A percentile compares a stretch with the other conserved stretches of the same genome.
These are phyloP conservation scores for Caradrina clavipalpis DNA, from an alignment of 2,888 invertebrate genomes.

Conservation along the genomic window DNA sequence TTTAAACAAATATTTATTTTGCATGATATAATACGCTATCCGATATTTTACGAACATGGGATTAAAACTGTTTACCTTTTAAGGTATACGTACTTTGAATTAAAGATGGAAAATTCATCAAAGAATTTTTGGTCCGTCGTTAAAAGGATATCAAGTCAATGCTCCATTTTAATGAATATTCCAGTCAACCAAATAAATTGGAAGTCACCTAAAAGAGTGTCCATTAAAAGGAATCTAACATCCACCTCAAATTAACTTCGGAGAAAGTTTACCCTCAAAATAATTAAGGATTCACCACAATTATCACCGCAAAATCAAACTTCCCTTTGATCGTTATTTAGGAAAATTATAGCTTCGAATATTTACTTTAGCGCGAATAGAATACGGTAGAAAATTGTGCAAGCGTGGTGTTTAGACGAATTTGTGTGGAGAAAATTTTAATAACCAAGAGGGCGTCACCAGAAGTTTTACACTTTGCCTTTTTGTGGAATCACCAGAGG, in stretches of 20 bases:
- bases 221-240: constrained; percentile 89
- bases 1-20: constrained; percentile 75
- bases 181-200: constrained; percentile 88
- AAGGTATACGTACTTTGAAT: constrained; percentile 52
- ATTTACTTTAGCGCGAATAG: constrained; percentile 70
- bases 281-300: constrained; percentile 91
- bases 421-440: constrained; percentile 85
- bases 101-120: constrained; percentile 70
- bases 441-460: constrained; percentile 84
- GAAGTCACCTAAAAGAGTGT: constrained; percentile 88
- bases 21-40: constrained; percentile 62
- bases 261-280: constrained; percentile 90
- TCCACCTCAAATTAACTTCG: constrained; percentile 88
- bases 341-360: constrained; percentile 69
- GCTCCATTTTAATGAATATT: constrained; percentile 86
- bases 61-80: constrained; percentile 62
- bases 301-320: constrained; percentile 90
- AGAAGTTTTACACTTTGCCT: constrained; percentile 87
- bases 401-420: constrained; percentile 71
- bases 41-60: constrained; percentile 58
- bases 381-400: constrained; percentile 74
- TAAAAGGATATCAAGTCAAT: constrained; percentile 78
- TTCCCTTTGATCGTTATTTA: constrained; percentile 87
- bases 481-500: constrained; percentile 88
- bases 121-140: constrained; percentile 74